Conservation (phyloP, 2,797 vertebrate species). For the Lepilemur ruficaudatus region DNA sequence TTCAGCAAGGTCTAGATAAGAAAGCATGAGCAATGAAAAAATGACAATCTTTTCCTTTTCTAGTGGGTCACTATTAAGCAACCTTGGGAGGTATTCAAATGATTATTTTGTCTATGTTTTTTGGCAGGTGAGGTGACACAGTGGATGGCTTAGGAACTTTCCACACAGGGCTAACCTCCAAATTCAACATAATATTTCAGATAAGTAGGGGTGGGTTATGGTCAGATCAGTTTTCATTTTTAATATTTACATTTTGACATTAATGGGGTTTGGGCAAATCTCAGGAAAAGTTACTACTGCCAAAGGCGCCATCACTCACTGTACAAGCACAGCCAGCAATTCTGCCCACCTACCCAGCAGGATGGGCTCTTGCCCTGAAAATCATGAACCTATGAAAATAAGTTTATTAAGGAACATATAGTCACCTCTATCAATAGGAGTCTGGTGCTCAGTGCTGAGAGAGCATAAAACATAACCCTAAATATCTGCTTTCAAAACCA, state of each 20-base stretch:
- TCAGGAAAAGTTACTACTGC: neutral
- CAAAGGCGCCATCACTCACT: no score
- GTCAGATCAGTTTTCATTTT: neutral
- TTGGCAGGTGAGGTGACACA: neutral
- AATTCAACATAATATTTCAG: neutral
- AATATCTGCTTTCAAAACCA: neutral
- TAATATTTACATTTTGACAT: neutral
- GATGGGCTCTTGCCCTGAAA: neutral
- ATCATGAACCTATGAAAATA: neutral
- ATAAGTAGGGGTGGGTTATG: neutral
- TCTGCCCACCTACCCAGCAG: neutral
- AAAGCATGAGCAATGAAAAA: neutral
- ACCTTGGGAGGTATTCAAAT: neutral
- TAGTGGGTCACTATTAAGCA: neutral
- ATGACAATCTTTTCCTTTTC: neutral
- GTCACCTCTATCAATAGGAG: neutral
- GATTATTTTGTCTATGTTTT: neutral
- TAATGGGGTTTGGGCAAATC: neutral
- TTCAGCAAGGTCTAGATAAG: neutral
- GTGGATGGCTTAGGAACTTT: neutral
- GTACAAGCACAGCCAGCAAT: neutral
- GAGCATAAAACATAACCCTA: neutral
- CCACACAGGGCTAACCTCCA: neutral
- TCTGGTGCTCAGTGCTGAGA: neutral
- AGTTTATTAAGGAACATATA: neutral